These are phyloP conservation scores for Drosophila lutescens DNA, from an alignment of 2,888 invertebrate species.

Conservation along the genomic window DNA sequence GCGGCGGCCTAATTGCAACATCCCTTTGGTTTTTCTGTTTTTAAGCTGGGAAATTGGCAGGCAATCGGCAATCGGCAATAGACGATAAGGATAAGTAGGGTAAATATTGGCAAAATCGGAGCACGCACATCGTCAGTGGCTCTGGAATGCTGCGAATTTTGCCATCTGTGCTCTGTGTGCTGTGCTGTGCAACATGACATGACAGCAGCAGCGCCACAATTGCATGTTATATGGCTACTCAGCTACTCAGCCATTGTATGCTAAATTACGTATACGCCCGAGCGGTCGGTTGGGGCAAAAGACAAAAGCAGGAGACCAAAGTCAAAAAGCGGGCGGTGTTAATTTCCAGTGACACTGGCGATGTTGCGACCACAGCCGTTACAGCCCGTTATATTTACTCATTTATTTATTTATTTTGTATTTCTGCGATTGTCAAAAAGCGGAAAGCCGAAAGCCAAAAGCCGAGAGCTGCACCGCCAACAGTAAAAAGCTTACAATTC, in stretches of 20 bases:
- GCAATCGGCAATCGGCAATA: slow-evolving; percentile 19
- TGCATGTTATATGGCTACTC: slow-evolving; percentile 49
- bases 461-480: slow-evolving; percentile 12
- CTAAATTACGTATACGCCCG: slow-evolving; percentile 76
- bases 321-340: slow-evolving; percentile 63
- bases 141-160: slow-evolving; percentile 44
- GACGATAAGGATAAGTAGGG: slow-evolving; percentile 29
- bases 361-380: slow-evolving; percentile 37
- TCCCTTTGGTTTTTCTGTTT: slow-evolving; percentile 3
- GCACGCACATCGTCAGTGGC: slow-evolving; percentile 54
- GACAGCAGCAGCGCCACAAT: slow-evolving; percentile 57
- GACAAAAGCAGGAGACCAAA: slow-evolving; percentile 52
- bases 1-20: slow-evolving; percentile 33
- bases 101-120: slow-evolving; percentile 15
- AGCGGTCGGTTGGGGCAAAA: slow-evolving; percentile 19
- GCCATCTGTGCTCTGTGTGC: slow-evolving; percentile 54
- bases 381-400: slow-evolving; percentile 45
- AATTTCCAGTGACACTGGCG: slow-evolving; percentile 78
- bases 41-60: slow-evolving; percentile 23
- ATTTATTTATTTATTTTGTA: slow-evolving; percentile 58
- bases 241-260: slow-evolving; percentile 68
- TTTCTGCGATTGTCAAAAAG: slow-evolving; percentile 61
- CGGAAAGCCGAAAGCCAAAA: slow-evolving; percentile 41
- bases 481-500: slow-evolving; percentile 51
- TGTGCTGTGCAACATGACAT: slow-evolving; percentile 61